A percentile compares a stretch with the other conserved stretches of the same genome.
Evolutionary conservation across 2,113 vertebrate species (phyloP).

Genomic region (Sylvietta virens): DNA sequence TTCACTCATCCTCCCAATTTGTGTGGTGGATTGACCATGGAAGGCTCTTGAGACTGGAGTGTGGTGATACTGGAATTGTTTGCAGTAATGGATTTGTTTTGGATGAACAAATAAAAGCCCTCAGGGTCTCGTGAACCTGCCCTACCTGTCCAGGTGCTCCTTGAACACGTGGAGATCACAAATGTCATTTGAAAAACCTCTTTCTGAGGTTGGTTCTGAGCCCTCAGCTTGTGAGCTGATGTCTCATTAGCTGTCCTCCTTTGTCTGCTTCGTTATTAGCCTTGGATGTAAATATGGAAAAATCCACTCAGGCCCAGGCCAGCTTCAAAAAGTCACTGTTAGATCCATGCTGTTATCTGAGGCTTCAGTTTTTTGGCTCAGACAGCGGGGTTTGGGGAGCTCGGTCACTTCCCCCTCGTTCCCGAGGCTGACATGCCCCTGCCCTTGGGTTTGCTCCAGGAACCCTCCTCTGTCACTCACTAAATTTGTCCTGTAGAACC

Average conservation of each 20-base stretch:
- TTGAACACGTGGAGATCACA: accelerated
- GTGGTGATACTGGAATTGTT: background rate
- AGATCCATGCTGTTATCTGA: accelerated
- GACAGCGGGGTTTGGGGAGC: background rate
- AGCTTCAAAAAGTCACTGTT: background rate
- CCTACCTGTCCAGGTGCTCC: background rate
- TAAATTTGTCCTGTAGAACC: background rate
- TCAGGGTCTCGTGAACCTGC: background rate
- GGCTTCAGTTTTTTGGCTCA: accelerated
- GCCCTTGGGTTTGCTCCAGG: background rate
- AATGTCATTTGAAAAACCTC: background rate
- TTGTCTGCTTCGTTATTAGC: background rate
- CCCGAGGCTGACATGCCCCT: accelerated
- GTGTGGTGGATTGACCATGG: background rate
- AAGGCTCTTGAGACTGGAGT: background rate
- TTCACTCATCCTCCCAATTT: accelerated
- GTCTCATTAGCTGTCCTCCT: background rate
- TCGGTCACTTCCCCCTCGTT: accelerated
- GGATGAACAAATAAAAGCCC: background rate
- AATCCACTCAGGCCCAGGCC: background rate
- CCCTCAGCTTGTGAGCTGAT: background rate
- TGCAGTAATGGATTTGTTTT: background rate
- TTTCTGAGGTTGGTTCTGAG: background rate
- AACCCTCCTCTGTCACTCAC: background rate
- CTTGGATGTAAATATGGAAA: background rate